Base-by-base conservation (phyloP, 2,888 invertebrate species). In the Bibio marci region DNA sequence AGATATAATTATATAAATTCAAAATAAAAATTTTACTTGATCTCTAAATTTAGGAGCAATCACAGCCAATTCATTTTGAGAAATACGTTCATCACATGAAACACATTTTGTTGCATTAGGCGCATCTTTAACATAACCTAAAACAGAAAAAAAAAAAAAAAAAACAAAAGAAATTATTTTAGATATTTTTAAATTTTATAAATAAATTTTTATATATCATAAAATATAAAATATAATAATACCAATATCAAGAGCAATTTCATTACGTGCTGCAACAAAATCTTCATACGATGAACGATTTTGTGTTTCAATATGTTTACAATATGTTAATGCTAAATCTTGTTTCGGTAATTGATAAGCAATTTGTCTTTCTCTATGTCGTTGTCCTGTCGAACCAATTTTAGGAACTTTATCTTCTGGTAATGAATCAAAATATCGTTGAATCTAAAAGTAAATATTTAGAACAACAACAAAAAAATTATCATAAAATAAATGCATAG, bases 221-320 rank as follows among this genome's bases (percentile, higher is more conserved):
- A n/a, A n/a, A n/a, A n/a, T n/a, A n/a, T n/a, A n/a, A 3, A 33
- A 22, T 22, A n/a, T 33, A 28, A n/a, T 22, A 4, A 6, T 22
- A 22, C 22, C 97, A 55, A 97, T 87, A 61, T 95, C 97, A 55
- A 97, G 70, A 30, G 94, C 91, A 51, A 91, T 82, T 66, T 92
- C 91, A 62, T 97, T 95, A 38, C 97, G 71, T 39, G 86, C 85
- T 37, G 87, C 78, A 49, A 94, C 80, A 62, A 97, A 97, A 62
- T 94, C 91, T 63, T 91, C 83, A 59, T 83, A 95, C 52, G 85
- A 80, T 47, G 76, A 74, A 53, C 74, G 71, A 55, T 85, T 76
- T 52, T 73, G 71, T 14, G 77, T 67, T 46, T 83, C 82, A 42
- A 95, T 70, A 58, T 88, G 82, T 54, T 79, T 76, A 63, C 92